Percentiles rank a stretch among this genome's conserved stretches.
These are phyloP conservation scores for Pluvialis apricaria DNA, from an alignment of 2,113 vertebrate genomes.

Conservation along the genomic window DNA sequence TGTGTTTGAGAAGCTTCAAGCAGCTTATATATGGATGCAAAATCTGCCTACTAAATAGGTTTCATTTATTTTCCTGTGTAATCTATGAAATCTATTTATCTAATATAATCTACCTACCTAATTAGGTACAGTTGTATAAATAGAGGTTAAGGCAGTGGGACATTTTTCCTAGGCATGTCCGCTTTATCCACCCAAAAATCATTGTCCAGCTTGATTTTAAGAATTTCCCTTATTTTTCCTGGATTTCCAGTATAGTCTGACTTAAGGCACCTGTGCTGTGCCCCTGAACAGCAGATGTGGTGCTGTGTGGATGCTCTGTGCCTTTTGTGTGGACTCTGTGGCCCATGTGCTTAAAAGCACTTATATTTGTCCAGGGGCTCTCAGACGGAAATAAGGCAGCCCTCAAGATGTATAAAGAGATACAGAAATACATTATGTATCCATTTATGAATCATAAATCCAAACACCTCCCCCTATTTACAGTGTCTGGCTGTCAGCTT, in stretches of 20 bases:
- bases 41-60: background rate
- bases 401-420: background rate
- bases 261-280: background rate
- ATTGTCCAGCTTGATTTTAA: background rate
- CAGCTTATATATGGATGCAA: background rate
- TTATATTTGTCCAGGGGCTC: background rate
- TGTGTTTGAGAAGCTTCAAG: background rate
- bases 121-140: background rate
- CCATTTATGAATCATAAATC: background rate
- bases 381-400: background rate
- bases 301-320: background rate
- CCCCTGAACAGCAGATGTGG: background rate
- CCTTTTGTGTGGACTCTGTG: background rate
- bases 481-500: background rate
- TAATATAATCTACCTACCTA: background rate
- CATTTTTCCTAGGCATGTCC: background rate
- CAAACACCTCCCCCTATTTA: background rate
- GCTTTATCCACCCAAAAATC: background rate
- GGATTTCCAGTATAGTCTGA: background rate
- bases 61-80: background rate
- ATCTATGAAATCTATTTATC: background rate
- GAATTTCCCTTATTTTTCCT: background rate
- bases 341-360: background rate
- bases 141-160: background rate
- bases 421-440: background rate